Evolutionary conservation across 2,888 invertebrate genomes (phyloP).

Genomic region (Colletes collaris): DNA sequence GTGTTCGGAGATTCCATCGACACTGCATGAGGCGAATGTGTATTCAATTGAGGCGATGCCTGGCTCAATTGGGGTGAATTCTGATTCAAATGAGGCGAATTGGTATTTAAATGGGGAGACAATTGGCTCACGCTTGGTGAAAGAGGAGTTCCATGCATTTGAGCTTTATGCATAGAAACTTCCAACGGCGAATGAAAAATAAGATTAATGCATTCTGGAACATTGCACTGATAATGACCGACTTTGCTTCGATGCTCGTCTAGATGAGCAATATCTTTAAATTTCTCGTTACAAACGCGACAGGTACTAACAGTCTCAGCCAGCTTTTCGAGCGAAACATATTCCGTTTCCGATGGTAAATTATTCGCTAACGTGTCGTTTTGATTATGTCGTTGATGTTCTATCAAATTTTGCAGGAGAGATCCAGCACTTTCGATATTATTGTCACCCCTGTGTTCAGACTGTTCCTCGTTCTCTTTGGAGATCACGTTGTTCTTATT

Average conservation of each 20-base stretch:
- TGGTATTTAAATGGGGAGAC: conserved; percentile 73
- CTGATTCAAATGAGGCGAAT: conserved; percentile 71
- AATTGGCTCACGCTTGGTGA: conserved; percentile 70
- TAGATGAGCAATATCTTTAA: conserved; percentile 84
- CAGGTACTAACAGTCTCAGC: conserved; percentile 86
- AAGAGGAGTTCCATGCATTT: conserved; percentile 77
- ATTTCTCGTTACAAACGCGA: conserved; percentile 86
- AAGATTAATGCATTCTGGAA: conserved; percentile 79
- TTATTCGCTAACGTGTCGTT: conserved; percentile 71
- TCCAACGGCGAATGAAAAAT: conserved; percentile 77
- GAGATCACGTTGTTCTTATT: conserved; percentile 63
- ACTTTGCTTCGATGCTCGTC: conserved; percentile 85
- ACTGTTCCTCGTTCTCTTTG: conserved; percentile 64
- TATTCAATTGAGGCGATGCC: conserved; percentile 68
- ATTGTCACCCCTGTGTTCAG: conserved; percentile 65
- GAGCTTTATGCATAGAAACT: conserved; percentile 78
- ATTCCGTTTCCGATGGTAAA: conserved; percentile 84
- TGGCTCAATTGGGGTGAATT: conserved; percentile 73
- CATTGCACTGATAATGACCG: conserved; percentile 85
- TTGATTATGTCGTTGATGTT: conserved; percentile 76
- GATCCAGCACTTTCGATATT: conserved; percentile 73
- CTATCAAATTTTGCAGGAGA: conserved; percentile 79
- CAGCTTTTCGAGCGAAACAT: conserved; percentile 87
- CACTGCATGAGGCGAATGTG: conserved; percentile 71
- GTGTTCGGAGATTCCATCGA: conserved; percentile 72